Evolutionary conservation across 2,888 invertebrate genomes (phyloP).

Genomic region (Euproctis similis): DNA sequence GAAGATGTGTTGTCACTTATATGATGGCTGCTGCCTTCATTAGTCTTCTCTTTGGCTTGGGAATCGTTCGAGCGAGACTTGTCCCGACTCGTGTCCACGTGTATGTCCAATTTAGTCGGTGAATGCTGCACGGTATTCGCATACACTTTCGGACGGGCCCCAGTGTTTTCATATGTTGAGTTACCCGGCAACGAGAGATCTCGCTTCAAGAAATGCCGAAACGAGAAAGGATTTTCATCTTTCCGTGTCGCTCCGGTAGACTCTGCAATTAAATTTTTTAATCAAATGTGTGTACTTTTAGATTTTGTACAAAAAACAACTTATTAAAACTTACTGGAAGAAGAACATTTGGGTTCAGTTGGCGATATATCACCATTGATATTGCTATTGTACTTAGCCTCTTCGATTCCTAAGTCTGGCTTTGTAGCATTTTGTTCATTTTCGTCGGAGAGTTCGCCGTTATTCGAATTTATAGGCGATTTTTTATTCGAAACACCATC

Average conservation of each 20-base stretch:
- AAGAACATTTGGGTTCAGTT: constrained; percentile 55
- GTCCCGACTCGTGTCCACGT: constrained; percentile 48
- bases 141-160: constrained; percentile 86
- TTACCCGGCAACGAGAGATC: constrained; percentile 73
- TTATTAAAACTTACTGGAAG: constrained; percentile 63
- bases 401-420: constrained; percentile 70
- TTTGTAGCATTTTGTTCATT: constrained; percentile 56
- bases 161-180: constrained; percentile 79
- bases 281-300: constrained; percentile 44
- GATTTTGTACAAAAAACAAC: constrained; percentile 70
- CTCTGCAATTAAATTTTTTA: constrained; percentile 50
- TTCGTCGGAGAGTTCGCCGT: constrained; percentile 47
- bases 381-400: constrained; percentile 60
- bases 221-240: constrained; percentile 88
- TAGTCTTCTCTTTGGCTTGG: constrained; percentile 56
- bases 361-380: constrained; percentile 54
- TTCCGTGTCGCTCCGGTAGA: constrained; percentile 66
- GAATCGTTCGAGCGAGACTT: constrained; percentile 45
- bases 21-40: constrained; percentile 42
- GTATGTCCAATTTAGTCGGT: constrained; percentile 56
- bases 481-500: constrained; percentile 71
- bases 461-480: constrained; percentile 63
- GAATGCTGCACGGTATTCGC: constrained; percentile 69
- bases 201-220: constrained; percentile 87
- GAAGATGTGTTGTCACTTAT: constrained; percentile 59